These are phyloP conservation scores for Musca vetustissima DNA, from an alignment of 1,140 invertebrate species.

Conservation along the genomic window DNA sequence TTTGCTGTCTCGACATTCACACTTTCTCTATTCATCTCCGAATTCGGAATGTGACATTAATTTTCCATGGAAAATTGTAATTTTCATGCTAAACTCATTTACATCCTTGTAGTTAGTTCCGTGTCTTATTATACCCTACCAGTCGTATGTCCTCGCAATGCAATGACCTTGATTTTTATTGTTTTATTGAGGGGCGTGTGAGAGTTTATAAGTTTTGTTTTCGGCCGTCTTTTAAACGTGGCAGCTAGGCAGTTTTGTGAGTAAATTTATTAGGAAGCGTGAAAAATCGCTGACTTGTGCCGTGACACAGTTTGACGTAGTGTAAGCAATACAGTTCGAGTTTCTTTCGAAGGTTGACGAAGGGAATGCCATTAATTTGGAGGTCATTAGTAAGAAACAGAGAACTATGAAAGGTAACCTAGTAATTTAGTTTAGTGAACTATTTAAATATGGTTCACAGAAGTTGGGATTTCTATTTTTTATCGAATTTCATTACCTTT, in stretches of 20 bases:
- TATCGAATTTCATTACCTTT: too few relatives aligned
- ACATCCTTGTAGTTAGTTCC: slow-evolving; percentile 3
- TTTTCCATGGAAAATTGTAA: slow-evolving; percentile 13
- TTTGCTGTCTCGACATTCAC: slow-evolving; percentile 1
- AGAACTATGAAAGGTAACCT: too few relatives aligned
- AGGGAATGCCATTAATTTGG: neutral
- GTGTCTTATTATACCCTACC: too few relatives aligned
- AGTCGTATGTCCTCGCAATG: too few relatives aligned
- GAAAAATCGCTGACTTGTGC: slow-evolving; percentile 21
- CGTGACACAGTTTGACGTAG: slow-evolving; percentile 8
- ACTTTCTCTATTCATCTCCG: neutral
- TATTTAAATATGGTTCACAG: too few relatives aligned
- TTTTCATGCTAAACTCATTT: slow-evolving; percentile 15
- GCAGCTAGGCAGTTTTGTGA: neutral
- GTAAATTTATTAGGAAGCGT: neutral
- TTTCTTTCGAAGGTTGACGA: slow-evolving; percentile 1
- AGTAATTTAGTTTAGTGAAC: too few relatives aligned
- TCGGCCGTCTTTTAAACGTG: neutral
- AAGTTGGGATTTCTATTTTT: too few relatives aligned
- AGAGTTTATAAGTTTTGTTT: slow-evolving; percentile 15
- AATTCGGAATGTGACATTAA: neutral
- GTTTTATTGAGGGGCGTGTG: neutral
- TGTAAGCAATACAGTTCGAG: neutral
- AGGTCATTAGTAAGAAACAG: neutral
- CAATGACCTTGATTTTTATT: slow-evolving; percentile 9